A percentile compares a stretch with the other conserved stretches of the same genome.
Conservation (phyloP, 1,140 invertebrate genomes). For the Plodia interpunctella region DNA sequence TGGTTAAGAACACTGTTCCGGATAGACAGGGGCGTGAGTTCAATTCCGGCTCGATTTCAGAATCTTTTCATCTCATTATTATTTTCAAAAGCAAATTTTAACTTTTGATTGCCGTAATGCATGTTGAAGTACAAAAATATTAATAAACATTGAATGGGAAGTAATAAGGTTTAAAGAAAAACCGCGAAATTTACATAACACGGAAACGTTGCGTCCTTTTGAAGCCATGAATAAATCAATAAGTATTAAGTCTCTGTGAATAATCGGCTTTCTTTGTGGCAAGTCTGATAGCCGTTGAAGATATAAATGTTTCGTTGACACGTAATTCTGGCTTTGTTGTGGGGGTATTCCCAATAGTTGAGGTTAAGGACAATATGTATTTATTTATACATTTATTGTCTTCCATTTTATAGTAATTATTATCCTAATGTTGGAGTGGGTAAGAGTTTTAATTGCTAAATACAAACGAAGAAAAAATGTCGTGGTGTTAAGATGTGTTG, state of each 20-base stretch:
- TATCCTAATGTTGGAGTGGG: no score
- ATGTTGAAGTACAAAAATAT: neutral
- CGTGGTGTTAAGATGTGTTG: no score
- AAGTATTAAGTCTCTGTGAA: neutral
- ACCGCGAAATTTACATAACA: constrained; percentile 2
- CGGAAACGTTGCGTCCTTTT: neutral
- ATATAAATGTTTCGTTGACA: neutral
- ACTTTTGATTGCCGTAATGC: neutral
- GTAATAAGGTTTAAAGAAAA: neutral
- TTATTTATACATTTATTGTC: no score
- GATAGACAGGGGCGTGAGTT: no score
- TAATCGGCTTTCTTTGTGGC: constrained; percentile 3
- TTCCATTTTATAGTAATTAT: no score
- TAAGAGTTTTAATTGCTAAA: no score
- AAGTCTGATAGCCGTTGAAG: neutral
- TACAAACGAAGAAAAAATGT: no score
- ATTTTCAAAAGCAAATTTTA: no score
- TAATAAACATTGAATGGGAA: neutral
- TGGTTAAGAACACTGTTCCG: no score
- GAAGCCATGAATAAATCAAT: constrained; percentile 1
- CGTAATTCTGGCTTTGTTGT: neutral
- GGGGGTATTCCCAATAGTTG: neutral
- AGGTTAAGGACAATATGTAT: no score
- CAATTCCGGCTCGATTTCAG: no score
- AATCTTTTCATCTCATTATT: no score